Conservation (phyloP, 2,888 invertebrate genomes). For the Selenia dentaria region DNA sequence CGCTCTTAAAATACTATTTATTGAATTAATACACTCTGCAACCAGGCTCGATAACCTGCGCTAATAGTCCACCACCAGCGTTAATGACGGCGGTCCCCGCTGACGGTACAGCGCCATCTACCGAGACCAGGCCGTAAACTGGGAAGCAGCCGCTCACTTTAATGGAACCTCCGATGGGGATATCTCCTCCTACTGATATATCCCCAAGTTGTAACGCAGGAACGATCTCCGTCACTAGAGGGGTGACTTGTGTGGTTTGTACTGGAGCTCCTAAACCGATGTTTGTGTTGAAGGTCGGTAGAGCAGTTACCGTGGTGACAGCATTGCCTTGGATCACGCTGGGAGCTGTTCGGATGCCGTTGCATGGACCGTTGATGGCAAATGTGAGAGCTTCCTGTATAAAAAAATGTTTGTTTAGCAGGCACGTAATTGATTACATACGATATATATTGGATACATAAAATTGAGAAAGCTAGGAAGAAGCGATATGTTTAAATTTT, state of each 20-base stretch:
- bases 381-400: slow-evolving; percentile 35
- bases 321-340: slow-evolving; percentile 32
- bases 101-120: slow-evolving; percentile 64
- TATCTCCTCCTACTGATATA: slow-evolving; percentile 57
- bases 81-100: slow-evolving; percentile 60
- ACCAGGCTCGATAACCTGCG: slow-evolving; percentile 18
- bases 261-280: slow-evolving; percentile 18
- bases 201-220: slow-evolving; percentile 66
- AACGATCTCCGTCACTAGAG: slow-evolving; percentile 60
- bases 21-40: slow-evolving; percentile 14
- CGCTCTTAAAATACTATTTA: background rate
- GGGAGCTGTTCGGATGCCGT: slow-evolving; percentile 16
- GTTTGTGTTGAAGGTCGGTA: slow-evolving; percentile 17
- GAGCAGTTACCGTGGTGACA: slow-evolving; percentile 31
- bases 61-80: slow-evolving; percentile 42
- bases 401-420: too few species aligned
- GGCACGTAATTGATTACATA: too few species aligned
- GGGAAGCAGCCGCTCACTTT: slow-evolving; percentile 68
- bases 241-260: slow-evolving; percentile 47
- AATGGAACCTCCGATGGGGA: slow-evolving; percentile 65
- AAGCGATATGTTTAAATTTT: too few species aligned
- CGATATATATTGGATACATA: too few species aligned
- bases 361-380: slow-evolving; percentile 34
- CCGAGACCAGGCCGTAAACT: slow-evolving; percentile 62
- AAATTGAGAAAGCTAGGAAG: too few species aligned